phyloP scores from a whole-genome alignment of 2,113 vertebrate species.

The Xenopus borealis region DNA sequence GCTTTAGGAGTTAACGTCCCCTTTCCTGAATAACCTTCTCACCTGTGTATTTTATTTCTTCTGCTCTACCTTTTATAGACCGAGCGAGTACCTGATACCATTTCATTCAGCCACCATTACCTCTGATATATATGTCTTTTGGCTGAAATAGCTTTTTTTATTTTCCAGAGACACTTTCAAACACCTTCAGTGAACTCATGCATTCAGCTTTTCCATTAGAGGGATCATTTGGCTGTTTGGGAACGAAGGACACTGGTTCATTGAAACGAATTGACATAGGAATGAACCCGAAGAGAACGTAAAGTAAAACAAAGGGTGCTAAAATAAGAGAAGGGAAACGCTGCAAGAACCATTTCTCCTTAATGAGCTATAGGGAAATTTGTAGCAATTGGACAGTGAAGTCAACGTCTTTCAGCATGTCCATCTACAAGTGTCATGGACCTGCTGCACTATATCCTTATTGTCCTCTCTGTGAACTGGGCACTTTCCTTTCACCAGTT shows the following conservation, averaged over 20 bases:
- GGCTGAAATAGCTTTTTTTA: constrained; percentile 3
- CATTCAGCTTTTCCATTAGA: constrained; percentile 58
- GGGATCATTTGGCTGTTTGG: constrained; percentile 61
- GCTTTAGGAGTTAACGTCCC: background rate
- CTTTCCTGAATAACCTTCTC: background rate
- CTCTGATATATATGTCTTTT: background rate
- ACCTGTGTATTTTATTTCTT: background rate
- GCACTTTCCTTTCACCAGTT: constrained; percentile 76
- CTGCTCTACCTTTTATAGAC: background rate
- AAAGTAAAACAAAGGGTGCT: constrained; percentile 77
- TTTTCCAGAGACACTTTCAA: constrained; percentile 59
- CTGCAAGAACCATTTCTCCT: constrained; percentile 70
- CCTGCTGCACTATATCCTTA: constrained; percentile 67
- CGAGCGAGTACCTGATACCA: background rate
- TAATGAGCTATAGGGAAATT: constrained; percentile 79
- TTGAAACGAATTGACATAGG: constrained; percentile 66
- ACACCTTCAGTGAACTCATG: constrained; percentile 68
- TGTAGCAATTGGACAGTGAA: constrained; percentile 64
- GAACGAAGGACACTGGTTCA: constrained; percentile 64
- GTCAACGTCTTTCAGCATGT: constrained; percentile 80
- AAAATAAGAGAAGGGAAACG: constrained; percentile 68
- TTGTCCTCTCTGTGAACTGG: constrained; percentile 83
- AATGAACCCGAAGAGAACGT: constrained; percentile 76
- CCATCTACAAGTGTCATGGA: constrained; percentile 68
- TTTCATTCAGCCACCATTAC: background rate